Evolutionary conservation across 2,113 vertebrate genomes (phyloP), one percentile per base, ranked within the genome.

Genomic region (Anguilla rostrata): DNA sequence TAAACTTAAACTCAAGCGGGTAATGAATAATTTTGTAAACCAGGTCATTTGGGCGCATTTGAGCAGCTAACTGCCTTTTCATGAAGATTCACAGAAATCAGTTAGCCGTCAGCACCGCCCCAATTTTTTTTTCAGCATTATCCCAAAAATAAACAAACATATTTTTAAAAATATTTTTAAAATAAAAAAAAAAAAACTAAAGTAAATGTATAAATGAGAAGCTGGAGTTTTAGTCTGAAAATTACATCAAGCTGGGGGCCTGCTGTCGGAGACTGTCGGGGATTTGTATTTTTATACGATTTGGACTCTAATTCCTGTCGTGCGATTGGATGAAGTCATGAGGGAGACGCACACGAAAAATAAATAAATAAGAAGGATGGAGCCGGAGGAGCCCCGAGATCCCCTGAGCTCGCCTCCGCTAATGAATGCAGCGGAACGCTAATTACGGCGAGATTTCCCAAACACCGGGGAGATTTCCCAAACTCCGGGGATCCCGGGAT

Each of bases 341-440:
- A 90, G 86, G 81, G 46, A 86, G 83, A 90, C 90, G 90, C 34
- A 34, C 34, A 34, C 1, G 34, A 34, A 34, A 34, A 34, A 34
- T 34, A 34, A 34, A 34, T 34, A 34, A 34, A 34, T 34, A 1
- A 46, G 5, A 46, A 4, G 0, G 8, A 46, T 4, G 8, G 43
- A 8, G 43, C 43, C 43, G 4, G 43, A 84, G 89, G 88, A 56
- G 63, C 78, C 71, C 63, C 34, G 1, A 92, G 91, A 89, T 87
- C 88, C 92, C 86, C 88, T 84, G 85, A 90, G 85, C 79, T 90
- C 93, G 93, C 90, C 90, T 89, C 91, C 90, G 92, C 92, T 96
- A 94, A 97, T 97, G 96, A 96, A 97, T 96, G 94, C 96, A 95
- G 95, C 93, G 96, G 96, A 96, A 96, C 97, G 96, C 96, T 95